These are phyloP conservation scores for Coelopa pilipes DNA, from an alignment of 2,888 invertebrate genomes.

Conservation along the genomic window DNA sequence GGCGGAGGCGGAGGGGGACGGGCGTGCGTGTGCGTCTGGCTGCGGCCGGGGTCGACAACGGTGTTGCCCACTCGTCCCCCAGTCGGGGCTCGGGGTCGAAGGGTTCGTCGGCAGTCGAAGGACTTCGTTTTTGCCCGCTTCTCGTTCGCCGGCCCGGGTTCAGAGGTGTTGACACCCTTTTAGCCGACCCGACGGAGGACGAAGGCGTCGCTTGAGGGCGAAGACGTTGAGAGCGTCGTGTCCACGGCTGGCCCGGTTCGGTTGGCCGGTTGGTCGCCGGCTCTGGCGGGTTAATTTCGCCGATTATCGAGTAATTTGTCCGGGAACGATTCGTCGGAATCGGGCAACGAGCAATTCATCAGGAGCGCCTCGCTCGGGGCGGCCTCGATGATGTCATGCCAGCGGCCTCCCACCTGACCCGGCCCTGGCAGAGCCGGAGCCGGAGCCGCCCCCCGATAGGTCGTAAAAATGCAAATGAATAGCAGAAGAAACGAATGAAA, in stretches of 20 bases:
- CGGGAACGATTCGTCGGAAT: not conserved
- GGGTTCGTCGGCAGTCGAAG: slow-evolving; percentile 12
- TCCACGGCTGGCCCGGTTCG: slow-evolving; percentile 9
- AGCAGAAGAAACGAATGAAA: not conserved
- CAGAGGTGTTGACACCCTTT: slow-evolving; percentile 49
- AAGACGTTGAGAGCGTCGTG: slow-evolving; percentile 8
- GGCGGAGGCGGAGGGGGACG: not conserved
- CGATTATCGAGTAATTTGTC: not conserved
- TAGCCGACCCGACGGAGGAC: slow-evolving; percentile 32
- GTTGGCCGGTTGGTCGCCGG: not conserved
- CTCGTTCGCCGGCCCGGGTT: not conserved
- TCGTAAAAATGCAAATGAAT: slow-evolving; percentile 42
- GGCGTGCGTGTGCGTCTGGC: too few relatives aligned
- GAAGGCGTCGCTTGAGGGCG: not conserved
- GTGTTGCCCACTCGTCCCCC: too few relatives aligned
- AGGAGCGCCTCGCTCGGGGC: too few relatives aligned
- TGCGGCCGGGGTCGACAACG: too few relatives aligned
- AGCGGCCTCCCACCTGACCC: too few relatives aligned
- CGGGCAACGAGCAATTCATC: too few relatives aligned
- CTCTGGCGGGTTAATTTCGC: not conserved
- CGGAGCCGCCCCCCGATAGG: too few relatives aligned
- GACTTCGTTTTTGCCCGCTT: not conserved
- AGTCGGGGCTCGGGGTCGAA: not conserved
- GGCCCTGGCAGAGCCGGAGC: too few relatives aligned
- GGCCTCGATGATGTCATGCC: too few relatives aligned